Conservation (phyloP, 2,113 vertebrate genomes). For the Cettia cetti region DNA sequence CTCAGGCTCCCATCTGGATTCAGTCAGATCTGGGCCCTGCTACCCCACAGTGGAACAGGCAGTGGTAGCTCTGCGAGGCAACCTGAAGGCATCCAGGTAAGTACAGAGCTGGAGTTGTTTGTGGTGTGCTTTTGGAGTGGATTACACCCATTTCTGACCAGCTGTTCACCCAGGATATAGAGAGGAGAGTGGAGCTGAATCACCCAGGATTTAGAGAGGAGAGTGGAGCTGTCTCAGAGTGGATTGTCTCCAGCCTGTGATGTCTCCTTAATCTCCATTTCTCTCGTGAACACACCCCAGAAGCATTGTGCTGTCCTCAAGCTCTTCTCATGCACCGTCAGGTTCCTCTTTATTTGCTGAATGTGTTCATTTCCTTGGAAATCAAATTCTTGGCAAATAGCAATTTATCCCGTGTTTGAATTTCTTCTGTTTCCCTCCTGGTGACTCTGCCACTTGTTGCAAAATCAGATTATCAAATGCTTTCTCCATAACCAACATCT, state of each 20-base stretch:
- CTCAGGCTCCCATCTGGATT: neutral
- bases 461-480: neutral
- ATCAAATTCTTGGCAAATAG: neutral
- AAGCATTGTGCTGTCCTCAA: accelerated
- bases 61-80: neutral
- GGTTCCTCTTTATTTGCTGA: neutral
- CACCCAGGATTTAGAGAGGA: neutral
- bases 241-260: neutral
- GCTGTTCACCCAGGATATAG: neutral
- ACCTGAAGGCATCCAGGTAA: neutral
- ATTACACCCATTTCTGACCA: neutral
- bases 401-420: neutral
- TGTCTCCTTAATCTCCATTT: accelerated
- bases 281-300: neutral
- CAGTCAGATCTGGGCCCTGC: neutral
- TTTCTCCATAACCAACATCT: neutral
- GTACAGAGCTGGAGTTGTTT: neutral
- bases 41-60: neutral
- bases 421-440: neutral
- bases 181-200: neutral
- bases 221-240: neutral
- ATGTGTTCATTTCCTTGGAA: neutral
- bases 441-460: neutral
- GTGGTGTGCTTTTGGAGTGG: neutral
- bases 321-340: neutral